Evolutionary conservation across 2,113 vertebrate species (phyloP), one percentile per base, ranked within the genome.

Genomic region (Hemibates koningsi): DNA sequence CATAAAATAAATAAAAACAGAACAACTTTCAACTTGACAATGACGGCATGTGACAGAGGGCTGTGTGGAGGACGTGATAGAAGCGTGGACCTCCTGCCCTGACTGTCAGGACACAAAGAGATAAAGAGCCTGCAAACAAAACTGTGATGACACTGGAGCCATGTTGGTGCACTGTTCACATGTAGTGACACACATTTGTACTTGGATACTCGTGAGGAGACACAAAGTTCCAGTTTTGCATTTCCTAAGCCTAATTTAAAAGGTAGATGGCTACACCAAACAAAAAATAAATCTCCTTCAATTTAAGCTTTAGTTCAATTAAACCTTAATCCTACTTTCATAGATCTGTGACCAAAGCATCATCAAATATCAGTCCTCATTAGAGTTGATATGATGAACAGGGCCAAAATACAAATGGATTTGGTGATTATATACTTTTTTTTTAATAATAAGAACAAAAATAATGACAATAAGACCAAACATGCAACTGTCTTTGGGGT

Each of bases 1-100:
- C 2, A 41, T 61, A 5, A 68, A 80, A 84, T 9, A 56, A 11
- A 87, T 7, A 27, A 29, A 57, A 87, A 86, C 19, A 34, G 36
- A 90, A 79, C 53, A 19, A 27, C 50, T 73, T 73, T 27, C 6
- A 6, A 56, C n/a, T 36, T 59, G 76, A 91, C 78, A 88, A 87
- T 34, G 63, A 79, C 16, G 3, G 32, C 90, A 66, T 88, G 84
- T 86, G 90, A 88, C 71, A 83, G 61, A 81, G 61, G 84, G 48
- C 79, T 86, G 91, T 5, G 17, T 11, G 41, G 83, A 83, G 66
- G 79, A 86, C 9, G 63, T 91, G 93, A 83, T 78, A 9, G 87
- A 91, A 87, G 84, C 88, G 19, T 92, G 94, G 82, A 88, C 92
- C 81, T 36, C 81, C 76, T 57, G 45, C 59, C 78, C 54, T 16